Conservation (phyloP, 2,113 vertebrate genomes). For the Aphelocoma coerulescens region DNA sequence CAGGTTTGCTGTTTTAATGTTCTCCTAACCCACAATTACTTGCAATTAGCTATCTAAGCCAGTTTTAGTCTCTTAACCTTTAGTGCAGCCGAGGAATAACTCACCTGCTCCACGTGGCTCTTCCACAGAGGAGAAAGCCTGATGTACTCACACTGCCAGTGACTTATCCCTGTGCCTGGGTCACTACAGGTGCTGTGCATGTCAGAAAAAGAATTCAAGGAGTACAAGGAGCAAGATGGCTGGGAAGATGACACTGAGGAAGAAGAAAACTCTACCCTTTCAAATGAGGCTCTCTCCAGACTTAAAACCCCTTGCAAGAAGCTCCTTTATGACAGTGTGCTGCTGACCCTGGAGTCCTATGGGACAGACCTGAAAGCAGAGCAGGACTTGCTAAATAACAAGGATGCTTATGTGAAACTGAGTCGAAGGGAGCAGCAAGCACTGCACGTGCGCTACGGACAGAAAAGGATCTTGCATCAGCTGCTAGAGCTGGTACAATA, state of each 20-base stretch:
- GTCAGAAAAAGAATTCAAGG: conserved; percentile 82
- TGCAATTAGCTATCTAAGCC: neutral
- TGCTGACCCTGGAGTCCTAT: conserved; percentile 76
- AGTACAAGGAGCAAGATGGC: conserved; percentile 80
- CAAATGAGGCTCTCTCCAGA: conserved; percentile 72
- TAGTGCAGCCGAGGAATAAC: neutral
- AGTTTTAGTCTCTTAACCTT: neutral
- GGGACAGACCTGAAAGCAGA: conserved; percentile 71
- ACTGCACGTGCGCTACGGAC: conserved; percentile 85
- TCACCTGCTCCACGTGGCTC: accelerated
- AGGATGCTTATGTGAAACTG: conserved; percentile 61
- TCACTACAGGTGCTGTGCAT: conserved; percentile 84
- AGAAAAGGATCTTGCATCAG: conserved; percentile 84
- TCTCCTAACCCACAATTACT: neutral
- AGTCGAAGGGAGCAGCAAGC: conserved; percentile 79
- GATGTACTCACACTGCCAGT: neutral
- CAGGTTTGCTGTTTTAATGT: neutral
- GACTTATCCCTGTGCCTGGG: neutral
- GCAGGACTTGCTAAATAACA: conserved; percentile 67
- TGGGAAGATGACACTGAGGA: conserved; percentile 77
- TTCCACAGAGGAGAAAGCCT: neutral
- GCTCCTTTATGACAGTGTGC: conserved; percentile 75
- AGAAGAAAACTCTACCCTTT: conserved; percentile 71
- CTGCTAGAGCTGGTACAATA: conserved; percentile 74
- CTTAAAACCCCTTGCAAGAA: conserved; percentile 76